Evolutionary conservation across 2,797 vertebrate species (phyloP).

Genomic region (Nyctalus aviator): DNA sequence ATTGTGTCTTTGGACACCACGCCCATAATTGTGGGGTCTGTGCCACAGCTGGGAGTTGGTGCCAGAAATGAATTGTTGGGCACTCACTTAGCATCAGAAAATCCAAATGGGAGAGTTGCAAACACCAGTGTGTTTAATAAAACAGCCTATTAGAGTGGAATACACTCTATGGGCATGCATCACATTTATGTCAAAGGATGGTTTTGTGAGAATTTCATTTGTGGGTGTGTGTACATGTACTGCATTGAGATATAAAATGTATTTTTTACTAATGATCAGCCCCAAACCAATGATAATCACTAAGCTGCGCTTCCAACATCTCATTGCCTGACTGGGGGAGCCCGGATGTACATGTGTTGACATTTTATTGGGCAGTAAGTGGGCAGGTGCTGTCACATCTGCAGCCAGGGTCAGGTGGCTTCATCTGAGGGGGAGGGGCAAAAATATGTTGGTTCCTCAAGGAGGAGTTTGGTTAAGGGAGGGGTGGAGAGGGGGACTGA

Average conservation of each 20-base stretch:
- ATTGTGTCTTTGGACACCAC: background rate
- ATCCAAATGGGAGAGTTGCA: background rate
- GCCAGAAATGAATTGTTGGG: background rate
- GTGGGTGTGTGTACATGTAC: background rate
- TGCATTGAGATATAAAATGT: background rate
- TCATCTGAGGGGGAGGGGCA: background rate
- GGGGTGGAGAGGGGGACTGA: background rate
- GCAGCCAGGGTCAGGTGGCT: background rate
- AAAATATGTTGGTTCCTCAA: background rate
- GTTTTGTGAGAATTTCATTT: background rate
- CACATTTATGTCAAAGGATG: background rate
- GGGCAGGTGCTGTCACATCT: background rate
- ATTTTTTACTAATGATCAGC: background rate
- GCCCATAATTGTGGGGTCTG: background rate
- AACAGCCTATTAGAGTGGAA: background rate
- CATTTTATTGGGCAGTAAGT: background rate
- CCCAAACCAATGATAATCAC: background rate
- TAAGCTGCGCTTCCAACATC: background rate
- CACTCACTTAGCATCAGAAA: background rate
- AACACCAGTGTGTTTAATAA: background rate
- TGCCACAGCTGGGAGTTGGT: background rate
- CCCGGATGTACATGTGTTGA: no score
- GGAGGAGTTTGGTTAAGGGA: background rate
- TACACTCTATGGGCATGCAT: background rate
- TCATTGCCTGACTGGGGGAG: background rate